Conservation (phyloP, 1,140 invertebrate species). For the Zaprionus camerounensis region DNA sequence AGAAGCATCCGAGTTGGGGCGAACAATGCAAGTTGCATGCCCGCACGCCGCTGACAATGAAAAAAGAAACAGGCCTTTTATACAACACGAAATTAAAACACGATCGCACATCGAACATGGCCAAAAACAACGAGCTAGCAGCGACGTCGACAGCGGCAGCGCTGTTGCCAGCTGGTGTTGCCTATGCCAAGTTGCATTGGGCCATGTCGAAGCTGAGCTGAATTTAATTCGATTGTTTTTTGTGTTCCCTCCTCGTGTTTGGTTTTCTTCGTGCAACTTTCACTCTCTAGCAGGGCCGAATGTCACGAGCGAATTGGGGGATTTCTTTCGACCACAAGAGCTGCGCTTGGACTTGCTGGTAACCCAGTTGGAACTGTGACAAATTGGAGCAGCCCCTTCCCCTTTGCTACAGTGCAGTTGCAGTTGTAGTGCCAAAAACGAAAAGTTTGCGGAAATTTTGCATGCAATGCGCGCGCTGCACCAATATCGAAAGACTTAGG, state of each 20-base stretch:
- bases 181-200: slow-evolving; percentile 65
- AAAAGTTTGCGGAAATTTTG: slow-evolving; percentile 61
- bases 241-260: slow-evolving; percentile 16
- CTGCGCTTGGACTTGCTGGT: slow-evolving; percentile 39
- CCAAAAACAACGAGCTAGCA: slow-evolving; percentile 33
- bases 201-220: slow-evolving; percentile 78
- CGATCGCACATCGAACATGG: slow-evolving; percentile 73
- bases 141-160: slow-evolving; percentile 14
- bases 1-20: slow-evolving; percentile 47
- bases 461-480: slow-evolving; percentile 1
- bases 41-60: slow-evolving; percentile 80
- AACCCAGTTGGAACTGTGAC: slow-evolving; percentile 52
- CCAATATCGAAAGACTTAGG: slow-evolving; percentile 69
- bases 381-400: slow-evolving; percentile 65
- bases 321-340: slow-evolving; percentile 49
- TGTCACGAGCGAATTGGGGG: slow-evolving; percentile 55
- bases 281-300: slow-evolving; percentile 77
- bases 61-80: slow-evolving; percentile 69
- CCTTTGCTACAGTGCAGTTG: slow-evolving; percentile 54
- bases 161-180: slow-evolving; percentile 30
- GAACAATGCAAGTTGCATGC: slow-evolving; percentile 68
- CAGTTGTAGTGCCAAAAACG: slow-evolving; percentile 67
- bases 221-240: slow-evolving; percentile 67
- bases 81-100: slow-evolving; percentile 82
- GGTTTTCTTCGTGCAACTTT: slow-evolving; percentile 71